phyloP scores from a whole-genome alignment of 2,888 invertebrate species.

The Sipunculus nudus region DNA sequence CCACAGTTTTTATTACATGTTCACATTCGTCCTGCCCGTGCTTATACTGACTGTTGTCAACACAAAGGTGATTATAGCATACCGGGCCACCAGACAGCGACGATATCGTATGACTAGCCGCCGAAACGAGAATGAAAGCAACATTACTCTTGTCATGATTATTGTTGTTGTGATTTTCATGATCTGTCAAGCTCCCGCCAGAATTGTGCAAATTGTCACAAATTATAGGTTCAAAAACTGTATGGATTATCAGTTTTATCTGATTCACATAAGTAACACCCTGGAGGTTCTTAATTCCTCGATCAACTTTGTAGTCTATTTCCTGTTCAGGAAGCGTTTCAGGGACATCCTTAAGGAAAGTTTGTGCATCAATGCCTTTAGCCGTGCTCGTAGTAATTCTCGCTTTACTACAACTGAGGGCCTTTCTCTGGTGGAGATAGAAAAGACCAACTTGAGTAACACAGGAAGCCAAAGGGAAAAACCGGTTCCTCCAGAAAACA shows the following conservation, averaged over 20 bases:
- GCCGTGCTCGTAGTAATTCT: too few species aligned
- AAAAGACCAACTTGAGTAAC: too few species aligned
- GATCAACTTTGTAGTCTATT: conserved; percentile 39
- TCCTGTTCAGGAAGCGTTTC: conserved; percentile 36
- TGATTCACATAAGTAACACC: conserved; percentile 38
- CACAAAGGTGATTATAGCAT: conserved; percentile 35
- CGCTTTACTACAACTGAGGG: too few species aligned
- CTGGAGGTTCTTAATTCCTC: conserved; percentile 42
- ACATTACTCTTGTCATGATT: conserved; percentile 43
- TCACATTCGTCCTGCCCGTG: conserved; percentile 37
- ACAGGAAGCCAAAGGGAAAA: too few species aligned
- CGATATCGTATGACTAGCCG: conserved; percentile 30
- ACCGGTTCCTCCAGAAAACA: too few species aligned
- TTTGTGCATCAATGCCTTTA: conserved; percentile 14
- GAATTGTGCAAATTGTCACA: conserved; percentile 26
- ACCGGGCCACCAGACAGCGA: conserved; percentile 29
- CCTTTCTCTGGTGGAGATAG: too few species aligned
- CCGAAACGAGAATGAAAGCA: conserved; percentile 29
- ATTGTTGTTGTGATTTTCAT: conserved; percentile 40
- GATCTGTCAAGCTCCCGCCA: conserved; percentile 39
- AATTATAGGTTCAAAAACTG: conserved; percentile 29
- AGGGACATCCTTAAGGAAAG: conserved; percentile 23
- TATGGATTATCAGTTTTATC: conserved; percentile 26
- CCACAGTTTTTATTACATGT: conserved; percentile 31
- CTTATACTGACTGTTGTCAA: conserved; percentile 34